Evolutionary conservation across 53 echinoderm and acorn worm species (phyloP).

Genomic region (Mesocentrotus franciscanus): DNA sequence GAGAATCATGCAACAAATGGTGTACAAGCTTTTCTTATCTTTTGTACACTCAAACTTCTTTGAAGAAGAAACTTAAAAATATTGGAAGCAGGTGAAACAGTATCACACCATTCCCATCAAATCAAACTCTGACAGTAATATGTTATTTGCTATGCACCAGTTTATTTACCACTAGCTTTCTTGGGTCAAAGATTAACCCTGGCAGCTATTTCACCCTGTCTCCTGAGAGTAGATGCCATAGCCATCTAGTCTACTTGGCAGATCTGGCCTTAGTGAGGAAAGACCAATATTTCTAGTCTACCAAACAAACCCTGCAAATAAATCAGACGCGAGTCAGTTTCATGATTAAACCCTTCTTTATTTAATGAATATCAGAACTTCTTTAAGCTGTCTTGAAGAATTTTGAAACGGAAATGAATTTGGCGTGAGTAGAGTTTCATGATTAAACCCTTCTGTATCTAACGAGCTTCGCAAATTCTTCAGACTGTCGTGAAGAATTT

Average conservation of each 20-base stretch:
- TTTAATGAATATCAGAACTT: too few relatives aligned
- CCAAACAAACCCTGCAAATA: background rate
- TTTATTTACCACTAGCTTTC: conserved; percentile 41
- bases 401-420: too few relatives aligned
- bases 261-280: background rate
- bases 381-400: too few relatives aligned
- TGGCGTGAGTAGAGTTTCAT: too few relatives aligned
- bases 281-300: background rate
- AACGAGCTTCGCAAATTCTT: too few relatives aligned
- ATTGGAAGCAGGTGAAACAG: conserved; percentile 29
- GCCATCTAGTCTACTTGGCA: conserved; percentile 1
- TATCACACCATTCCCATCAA: conserved; percentile 46
- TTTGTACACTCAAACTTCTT: background rate
- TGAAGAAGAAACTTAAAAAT: background rate
- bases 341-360: too few relatives aligned
- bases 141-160: conserved; percentile 56
- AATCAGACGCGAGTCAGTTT: background rate
- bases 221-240: conserved; percentile 10
- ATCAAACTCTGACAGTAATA: conserved; percentile 56
- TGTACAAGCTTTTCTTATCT: too few relatives aligned
- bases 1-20: too few relatives aligned
- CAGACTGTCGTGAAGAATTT: too few relatives aligned
- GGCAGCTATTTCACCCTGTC: conserved; percentile 50
- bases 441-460: too few relatives aligned
- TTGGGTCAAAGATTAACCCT: conserved; percentile 44